These are phyloP conservation scores for Lophotriccus pileatus DNA, from an alignment of 2,797 vertebrate species.

Conservation along the genomic window DNA sequence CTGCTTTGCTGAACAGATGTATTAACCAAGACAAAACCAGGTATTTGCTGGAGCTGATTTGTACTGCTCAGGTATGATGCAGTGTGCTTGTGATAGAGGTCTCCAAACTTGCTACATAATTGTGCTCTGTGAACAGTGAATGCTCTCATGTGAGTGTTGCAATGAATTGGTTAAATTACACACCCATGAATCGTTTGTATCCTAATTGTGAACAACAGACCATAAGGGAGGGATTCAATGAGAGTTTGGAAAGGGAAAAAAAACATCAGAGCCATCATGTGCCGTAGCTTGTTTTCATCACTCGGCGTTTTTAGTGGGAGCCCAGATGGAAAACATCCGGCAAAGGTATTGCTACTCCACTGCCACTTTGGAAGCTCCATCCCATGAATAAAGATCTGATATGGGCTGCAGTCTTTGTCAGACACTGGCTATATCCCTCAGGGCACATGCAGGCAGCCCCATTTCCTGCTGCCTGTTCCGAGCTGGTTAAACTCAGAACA, in stretches of 20 bases:
- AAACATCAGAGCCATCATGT: background rate
- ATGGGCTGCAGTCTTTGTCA: background rate
- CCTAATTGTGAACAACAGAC: background rate
- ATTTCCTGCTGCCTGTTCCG: background rate
- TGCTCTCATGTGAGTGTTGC: background rate
- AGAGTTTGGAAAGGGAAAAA: background rate
- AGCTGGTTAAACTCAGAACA: background rate
- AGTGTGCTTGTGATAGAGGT: background rate
- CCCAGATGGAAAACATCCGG: background rate
- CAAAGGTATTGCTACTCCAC: background rate
- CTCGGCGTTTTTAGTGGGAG: background rate
- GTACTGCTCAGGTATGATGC: background rate
- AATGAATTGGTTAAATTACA: background rate
- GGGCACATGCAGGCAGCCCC: background rate
- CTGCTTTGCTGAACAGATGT: background rate
- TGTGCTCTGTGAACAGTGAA: background rate
- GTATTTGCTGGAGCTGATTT: background rate
- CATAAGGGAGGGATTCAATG: background rate
- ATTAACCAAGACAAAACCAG: background rate
- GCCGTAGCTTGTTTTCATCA: background rate
- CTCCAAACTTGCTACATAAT: background rate
- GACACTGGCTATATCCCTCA: background rate
- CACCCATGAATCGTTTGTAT: background rate
- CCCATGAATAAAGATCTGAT: background rate
- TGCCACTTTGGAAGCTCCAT: background rate